A percentile compares a stretch with the other conserved stretches of the same genome.
phyloP scores from a whole-genome alignment of 1,140 invertebrate genomes.

The Macrosteles quadrilineatus region DNA sequence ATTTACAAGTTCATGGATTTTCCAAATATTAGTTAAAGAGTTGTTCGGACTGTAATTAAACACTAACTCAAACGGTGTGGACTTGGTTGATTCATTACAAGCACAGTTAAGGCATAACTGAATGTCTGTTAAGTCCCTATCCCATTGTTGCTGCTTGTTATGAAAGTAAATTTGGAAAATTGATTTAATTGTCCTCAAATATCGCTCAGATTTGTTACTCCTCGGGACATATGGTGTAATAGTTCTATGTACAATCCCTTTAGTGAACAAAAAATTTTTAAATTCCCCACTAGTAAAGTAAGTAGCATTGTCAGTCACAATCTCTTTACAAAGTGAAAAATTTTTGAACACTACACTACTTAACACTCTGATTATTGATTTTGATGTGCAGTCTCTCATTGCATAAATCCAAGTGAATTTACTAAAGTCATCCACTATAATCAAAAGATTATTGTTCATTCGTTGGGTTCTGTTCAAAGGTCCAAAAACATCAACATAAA shows the following conservation, averaged over 20 bases:
- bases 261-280: background rate
- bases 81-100: too few relatives aligned
- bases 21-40: too few relatives aligned
- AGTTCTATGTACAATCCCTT: background rate
- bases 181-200: background rate
- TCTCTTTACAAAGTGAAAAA: background rate
- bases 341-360: background rate
- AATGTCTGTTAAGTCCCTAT: too few relatives aligned
- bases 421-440: background rate
- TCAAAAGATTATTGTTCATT: background rate
- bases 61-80: too few relatives aligned
- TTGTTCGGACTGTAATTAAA: too few relatives aligned
- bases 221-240: background rate
- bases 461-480: background rate
- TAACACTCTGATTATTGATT: background rate
- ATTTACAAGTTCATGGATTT: too few relatives aligned
- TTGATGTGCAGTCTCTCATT: background rate
- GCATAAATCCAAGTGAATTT: background rate
- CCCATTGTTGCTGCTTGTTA: too few relatives aligned
- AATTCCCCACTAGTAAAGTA: conserved; percentile 1
- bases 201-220: background rate
- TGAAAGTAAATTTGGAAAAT: too few relatives aligned
- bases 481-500: background rate
- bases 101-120: too few relatives aligned
- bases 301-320: background rate